Conservation (phyloP, 1,140 invertebrate species). For the Eubasilissa regina region DNA sequence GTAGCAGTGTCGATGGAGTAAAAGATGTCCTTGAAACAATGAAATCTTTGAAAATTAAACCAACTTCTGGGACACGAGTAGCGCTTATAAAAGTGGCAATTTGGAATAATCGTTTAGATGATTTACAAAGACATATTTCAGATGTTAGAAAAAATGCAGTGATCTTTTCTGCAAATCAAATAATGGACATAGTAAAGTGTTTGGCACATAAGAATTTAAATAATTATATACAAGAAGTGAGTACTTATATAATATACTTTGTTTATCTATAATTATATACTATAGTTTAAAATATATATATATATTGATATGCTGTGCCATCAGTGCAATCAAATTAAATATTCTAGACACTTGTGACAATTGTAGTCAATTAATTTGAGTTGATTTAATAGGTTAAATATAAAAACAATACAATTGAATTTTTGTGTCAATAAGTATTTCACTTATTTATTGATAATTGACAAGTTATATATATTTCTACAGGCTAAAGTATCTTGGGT, state of each 20-base stretch:
- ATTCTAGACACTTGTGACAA: no score
- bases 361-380: no score
- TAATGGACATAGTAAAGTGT: constrained; percentile 72
- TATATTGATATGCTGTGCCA: no score
- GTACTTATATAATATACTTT: constrained; percentile 3
- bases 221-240: constrained; percentile 63
- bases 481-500: no score
- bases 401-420: no score
- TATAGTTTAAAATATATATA: no score
- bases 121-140: constrained; percentile 64
- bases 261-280: no score
- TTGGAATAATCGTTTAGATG: constrained; percentile 68
- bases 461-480: no score
- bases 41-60: constrained; percentile 69
- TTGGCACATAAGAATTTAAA: constrained; percentile 63
- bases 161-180: constrained; percentile 66
- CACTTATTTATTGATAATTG: no score
- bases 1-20: constrained; percentile 6
- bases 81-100: constrained; percentile 69
- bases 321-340: no score
- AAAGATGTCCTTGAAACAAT: constrained; percentile 70
- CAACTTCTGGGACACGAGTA: constrained; percentile 69
- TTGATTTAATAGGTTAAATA: no score
- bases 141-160: constrained; percentile 60
- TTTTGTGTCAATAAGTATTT: no score